Evolutionary conservation across 2,113 vertebrate species (phyloP), one percentile per base, ranked within the genome.

Genomic region (Pseudorhombus dupliciocellatus): DNA sequence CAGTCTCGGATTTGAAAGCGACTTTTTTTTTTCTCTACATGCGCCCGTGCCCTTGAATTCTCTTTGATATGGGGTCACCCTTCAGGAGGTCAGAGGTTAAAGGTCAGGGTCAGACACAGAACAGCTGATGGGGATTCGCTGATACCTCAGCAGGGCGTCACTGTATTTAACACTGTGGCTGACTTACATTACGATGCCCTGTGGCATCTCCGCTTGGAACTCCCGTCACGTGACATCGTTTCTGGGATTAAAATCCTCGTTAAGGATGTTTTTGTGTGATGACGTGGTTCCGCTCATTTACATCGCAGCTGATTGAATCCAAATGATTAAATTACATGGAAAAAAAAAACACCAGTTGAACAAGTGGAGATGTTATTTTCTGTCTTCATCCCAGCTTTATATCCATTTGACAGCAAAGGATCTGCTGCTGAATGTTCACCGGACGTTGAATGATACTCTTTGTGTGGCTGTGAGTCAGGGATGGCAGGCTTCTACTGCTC

Each of bases 81-180:
- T 24, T 51, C 6, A n/a, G 24, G 4, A 70, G 50, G 70, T 70
- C 72, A 61, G 57, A 76, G 67, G 57, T 80, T 28, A 59, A 26
- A 53, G 70, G 50, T 64, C 63, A 66, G 65, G 70, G 50, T 70
- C 63, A 66, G 65, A 16, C 10, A 31, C 14, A 51, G 54, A 79
- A 37, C 59, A 66, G 42, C 71, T 68, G 31, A 57, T 11, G 20
- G 44, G 26, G 34, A 37, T 67, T 81, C 22, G 15, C 16, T 77
- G 52, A 70, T 66, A 5, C 44, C 60, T 59, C 42, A 24, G 31
- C 40, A 60, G 22, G 44, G 37, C 42, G 65, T 21, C 25, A 10
- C 69, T 56, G 22, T 12, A 26, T 15, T 2, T 66, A 37, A 52
- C 21, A 40, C 11, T 46, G 5, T 42, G 20, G 20, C 18, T 40